Conservation (phyloP, 2,888 invertebrate genomes). For the Bombylius discolor region DNA sequence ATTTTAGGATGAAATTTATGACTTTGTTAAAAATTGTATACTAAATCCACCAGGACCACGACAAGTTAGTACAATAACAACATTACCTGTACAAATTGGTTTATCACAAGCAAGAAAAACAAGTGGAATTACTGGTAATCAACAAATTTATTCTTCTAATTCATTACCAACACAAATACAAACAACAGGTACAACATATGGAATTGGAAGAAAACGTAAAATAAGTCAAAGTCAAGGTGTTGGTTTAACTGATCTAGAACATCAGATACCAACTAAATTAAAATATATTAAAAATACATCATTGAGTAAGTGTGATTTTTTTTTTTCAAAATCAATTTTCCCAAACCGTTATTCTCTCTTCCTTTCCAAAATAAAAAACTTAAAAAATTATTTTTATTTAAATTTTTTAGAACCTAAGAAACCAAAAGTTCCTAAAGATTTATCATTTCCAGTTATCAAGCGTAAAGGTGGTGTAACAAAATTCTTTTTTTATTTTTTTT, state of each 20-base stretch:
- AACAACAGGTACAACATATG: background rate
- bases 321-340: too few species aligned
- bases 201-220: slow-evolving; percentile 1
- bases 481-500: too few species aligned
- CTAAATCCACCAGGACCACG: slow-evolving; percentile 43
- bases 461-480: too few species aligned
- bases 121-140: background rate
- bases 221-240: background rate
- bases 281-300: slow-evolving; percentile 1
- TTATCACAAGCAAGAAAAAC: background rate
- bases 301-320: background rate
- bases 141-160: too few species aligned
- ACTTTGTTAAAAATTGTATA: slow-evolving; percentile 48
- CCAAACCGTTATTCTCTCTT: too few species aligned
- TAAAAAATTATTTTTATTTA: too few species aligned
- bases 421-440: too few species aligned
- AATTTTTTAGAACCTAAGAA: too few species aligned
- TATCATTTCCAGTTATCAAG: too few species aligned
- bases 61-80: slow-evolving; percentile 8
- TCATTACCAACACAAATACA: too few species aligned
- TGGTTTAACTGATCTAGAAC: background rate
- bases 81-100: background rate
- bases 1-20: slow-evolving; percentile 48
- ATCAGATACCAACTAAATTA: background rate
- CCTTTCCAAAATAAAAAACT: too few species aligned